Percentiles rank a stretch among this genome's conserved stretches.
phyloP scores from a whole-genome alignment of 2,113 vertebrate species.

The Phocoena sinus region DNA sequence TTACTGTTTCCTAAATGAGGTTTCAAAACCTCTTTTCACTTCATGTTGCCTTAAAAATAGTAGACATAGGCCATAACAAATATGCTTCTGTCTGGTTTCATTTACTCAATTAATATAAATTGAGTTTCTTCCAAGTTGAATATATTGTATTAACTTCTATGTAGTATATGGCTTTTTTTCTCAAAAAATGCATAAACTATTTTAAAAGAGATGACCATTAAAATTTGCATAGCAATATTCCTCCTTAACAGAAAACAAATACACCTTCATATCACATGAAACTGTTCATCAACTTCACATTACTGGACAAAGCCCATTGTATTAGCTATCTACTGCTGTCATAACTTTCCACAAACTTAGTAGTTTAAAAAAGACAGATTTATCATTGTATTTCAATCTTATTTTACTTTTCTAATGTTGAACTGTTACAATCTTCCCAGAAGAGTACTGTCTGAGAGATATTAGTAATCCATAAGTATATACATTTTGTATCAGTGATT shows the following conservation, averaged over 20 bases:
- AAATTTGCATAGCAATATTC: background rate
- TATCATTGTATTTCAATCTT: background rate
- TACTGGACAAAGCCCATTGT: background rate
- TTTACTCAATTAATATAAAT: background rate
- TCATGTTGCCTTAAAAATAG: background rate
- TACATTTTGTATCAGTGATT: background rate
- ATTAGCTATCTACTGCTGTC: background rate
- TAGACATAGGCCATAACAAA: background rate
- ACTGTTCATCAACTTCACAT: background rate
- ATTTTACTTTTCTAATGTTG: background rate
- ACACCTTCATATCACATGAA: background rate
- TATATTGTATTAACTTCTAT: background rate
- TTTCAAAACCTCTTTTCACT: background rate
- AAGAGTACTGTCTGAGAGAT: background rate
- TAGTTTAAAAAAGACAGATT: background rate
- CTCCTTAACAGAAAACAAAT: background rate
- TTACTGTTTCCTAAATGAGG: background rate
- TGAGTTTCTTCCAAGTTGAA: background rate
- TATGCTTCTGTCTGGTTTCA: background rate
- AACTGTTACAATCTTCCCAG: background rate
- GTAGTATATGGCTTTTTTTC: background rate
- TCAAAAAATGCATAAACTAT: background rate
- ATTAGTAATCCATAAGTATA: background rate
- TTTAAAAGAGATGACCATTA: background rate
- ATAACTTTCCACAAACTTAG: background rate